phyloP scores from a whole-genome alignment of 2,113 vertebrate species.

The Mustela nigripes region DNA sequence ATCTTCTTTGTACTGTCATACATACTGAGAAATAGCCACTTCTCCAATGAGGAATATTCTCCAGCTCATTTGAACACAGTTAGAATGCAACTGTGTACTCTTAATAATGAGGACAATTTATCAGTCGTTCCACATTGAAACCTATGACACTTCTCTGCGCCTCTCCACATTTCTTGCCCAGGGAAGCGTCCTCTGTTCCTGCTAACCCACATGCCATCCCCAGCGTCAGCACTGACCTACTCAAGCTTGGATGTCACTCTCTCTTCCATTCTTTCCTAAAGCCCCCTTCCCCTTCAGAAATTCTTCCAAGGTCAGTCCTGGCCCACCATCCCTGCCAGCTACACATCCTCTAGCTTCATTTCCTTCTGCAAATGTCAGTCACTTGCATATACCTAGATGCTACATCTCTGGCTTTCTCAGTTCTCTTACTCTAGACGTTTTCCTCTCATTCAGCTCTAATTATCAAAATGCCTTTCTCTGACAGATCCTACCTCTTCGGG shows the following conservation, averaged over 20 bases:
- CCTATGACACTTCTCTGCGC: background rate
- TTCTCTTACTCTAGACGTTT: background rate
- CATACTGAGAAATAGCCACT: background rate
- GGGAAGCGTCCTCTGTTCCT: background rate
- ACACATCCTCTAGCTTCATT: background rate
- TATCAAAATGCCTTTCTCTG: background rate
- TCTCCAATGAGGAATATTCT: background rate
- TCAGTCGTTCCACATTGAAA: background rate
- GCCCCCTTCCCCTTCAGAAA: background rate
- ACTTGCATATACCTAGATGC: background rate
- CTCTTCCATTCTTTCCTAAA: background rate
- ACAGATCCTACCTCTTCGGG: background rate
- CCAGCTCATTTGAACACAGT: background rate
- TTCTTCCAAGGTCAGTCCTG: background rate
- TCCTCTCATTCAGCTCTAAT: background rate
- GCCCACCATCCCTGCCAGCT: background rate
- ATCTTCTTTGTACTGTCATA: background rate
- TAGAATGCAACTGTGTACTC: background rate
- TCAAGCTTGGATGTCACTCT: background rate
- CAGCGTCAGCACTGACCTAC: accelerated
- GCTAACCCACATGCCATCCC: background rate
- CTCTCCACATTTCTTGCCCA: background rate
- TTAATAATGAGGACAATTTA: background rate
- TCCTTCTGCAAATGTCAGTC: background rate
- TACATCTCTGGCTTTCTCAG: background rate